phyloP scores from a whole-genome alignment of 2,888 invertebrate genomes.

The Harpalus rufipes region DNA sequence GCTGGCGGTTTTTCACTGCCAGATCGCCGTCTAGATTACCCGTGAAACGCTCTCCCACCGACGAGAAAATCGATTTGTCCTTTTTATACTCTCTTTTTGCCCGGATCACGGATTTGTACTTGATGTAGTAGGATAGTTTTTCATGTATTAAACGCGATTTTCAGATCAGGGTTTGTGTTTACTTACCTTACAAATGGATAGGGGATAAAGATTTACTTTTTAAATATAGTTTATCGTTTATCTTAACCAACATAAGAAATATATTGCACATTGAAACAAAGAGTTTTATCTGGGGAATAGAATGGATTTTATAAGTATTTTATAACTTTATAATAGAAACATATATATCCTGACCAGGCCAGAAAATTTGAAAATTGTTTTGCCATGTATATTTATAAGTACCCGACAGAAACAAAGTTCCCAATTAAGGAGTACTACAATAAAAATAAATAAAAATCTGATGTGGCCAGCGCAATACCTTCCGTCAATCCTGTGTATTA shows the following conservation, averaged over 20 bases:
- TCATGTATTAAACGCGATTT: constrained; percentile 39
- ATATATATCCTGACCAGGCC: too few relatives aligned
- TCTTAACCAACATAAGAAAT: neutral
- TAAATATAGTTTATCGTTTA: neutral
- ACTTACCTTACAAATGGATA: constrained; percentile 4
- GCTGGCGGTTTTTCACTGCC: neutral
- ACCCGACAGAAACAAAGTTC: too few relatives aligned
- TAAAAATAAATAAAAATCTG: too few relatives aligned
- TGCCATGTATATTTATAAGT: too few relatives aligned
- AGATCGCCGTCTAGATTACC: neutral
- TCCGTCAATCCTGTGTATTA: too few relatives aligned
- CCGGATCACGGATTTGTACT: constrained; percentile 25
- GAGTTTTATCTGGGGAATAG: neutral
- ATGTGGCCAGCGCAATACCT: too few relatives aligned
- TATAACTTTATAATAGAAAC: too few relatives aligned
- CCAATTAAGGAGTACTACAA: too few relatives aligned
- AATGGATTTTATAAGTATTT: too few relatives aligned
- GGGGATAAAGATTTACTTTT: neutral
- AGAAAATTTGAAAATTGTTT: too few relatives aligned
- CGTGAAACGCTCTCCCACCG: neutral
- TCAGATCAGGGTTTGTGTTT: constrained; percentile 15
- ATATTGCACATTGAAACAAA: neutral
- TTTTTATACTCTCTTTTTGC: constrained; percentile 16
- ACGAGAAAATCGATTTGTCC: constrained; percentile 42
- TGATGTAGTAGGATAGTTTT: constrained; percentile 44